These are phyloP conservation scores for Mesorhabditis sp. DNA, from an alignment of 2,888 invertebrate species.

Conservation along the genomic window DNA sequence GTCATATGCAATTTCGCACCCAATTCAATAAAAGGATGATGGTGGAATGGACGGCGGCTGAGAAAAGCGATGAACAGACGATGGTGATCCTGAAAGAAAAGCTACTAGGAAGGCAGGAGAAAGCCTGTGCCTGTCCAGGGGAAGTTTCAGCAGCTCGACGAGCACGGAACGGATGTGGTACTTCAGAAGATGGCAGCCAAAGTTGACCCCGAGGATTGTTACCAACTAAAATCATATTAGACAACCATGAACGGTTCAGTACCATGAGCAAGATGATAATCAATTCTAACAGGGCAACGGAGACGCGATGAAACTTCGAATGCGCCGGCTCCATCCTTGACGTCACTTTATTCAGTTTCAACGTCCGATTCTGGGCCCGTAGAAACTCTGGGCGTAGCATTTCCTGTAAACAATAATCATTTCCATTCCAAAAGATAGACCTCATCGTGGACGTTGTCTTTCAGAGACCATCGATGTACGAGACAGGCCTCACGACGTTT, in stretches of 20 bases:
- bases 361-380: neutral
- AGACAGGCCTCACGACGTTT: neutral
- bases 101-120: neutral
- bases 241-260: too few species aligned
- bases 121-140: neutral
- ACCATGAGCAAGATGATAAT: neutral
- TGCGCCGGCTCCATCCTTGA: neutral
- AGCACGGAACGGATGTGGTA: neutral
- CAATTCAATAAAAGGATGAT: neutral
- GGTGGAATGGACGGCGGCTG: neutral
- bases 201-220: neutral
- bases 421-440: neutral
- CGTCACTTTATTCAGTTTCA: neutral
- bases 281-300: neutral
- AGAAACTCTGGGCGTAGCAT: conserved; percentile 2
- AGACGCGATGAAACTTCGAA: conserved; percentile 1
- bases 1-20: neutral
- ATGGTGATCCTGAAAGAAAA: neutral
- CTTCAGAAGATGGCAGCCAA: neutral
- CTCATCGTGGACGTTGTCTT: conserved; percentile 5
- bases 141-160: neutral
- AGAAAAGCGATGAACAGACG: neutral
- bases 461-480: conserved; percentile 6
- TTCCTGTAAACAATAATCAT: neutral
- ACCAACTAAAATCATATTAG: neutral